Conservation (phyloP, 2,888 invertebrate species). For the Pterostichus madidus region DNA sequence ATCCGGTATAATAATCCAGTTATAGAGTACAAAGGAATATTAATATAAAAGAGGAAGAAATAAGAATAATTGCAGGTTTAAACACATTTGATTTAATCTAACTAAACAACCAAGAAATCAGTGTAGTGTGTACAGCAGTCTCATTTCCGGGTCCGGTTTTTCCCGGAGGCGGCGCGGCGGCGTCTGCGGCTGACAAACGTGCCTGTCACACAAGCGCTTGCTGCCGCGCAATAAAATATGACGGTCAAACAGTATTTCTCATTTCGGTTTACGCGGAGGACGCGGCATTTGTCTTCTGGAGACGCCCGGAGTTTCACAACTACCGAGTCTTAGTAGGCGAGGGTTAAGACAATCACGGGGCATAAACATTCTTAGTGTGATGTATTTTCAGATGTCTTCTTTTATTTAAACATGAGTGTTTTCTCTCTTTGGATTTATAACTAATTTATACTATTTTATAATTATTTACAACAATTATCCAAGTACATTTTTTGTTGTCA, state of each 20-base stretch:
- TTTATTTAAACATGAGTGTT: no score
- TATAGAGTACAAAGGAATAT: no score
- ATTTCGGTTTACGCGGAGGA: slow-evolving; percentile 49
- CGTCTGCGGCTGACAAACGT: slow-evolving; percentile 31
- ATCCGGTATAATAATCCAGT: no score
- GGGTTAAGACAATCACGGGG: background rate
- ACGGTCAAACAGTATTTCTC: slow-evolving; percentile 58
- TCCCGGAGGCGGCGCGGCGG: background rate
- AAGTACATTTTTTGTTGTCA: no score
- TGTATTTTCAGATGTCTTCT: no score
- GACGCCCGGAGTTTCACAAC: background rate
- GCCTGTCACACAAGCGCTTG: slow-evolving; percentile 37
- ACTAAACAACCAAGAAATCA: background rate
- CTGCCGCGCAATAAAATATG: slow-evolving; percentile 46
- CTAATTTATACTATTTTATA: no score
- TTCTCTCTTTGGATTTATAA: no score
- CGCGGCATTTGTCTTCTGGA: slow-evolving; percentile 41
- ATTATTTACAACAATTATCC: no score
- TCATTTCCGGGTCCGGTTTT: background rate
- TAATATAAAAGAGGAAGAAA: no score
- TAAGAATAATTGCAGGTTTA: background rate
- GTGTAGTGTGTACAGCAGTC: background rate
- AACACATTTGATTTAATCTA: background rate
- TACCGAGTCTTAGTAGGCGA: background rate
- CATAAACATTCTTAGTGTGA: no score